phyloP scores from a whole-genome alignment of 2,797 vertebrate genomes.

The Poeciliopsis turneri region DNA sequence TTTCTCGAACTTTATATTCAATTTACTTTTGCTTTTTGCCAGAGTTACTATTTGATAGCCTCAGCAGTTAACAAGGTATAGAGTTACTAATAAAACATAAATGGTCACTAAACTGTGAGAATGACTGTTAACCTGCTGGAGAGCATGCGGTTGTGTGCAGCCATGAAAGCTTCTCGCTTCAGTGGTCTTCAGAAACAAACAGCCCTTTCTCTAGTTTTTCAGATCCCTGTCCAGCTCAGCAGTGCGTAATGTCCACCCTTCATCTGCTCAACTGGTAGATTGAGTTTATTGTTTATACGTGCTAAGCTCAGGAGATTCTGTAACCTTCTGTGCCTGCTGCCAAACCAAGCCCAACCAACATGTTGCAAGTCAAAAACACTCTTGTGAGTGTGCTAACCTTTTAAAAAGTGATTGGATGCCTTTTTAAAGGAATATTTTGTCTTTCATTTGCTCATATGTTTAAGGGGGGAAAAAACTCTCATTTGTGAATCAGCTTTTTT shows the following conservation, averaged over 20 bases:
- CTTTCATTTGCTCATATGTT: conserved; percentile 20
- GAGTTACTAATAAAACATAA: conserved; percentile 42
- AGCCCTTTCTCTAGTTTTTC: conserved; percentile 45
- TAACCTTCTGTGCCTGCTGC: conserved; percentile 56
- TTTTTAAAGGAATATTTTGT: conserved; percentile 35
- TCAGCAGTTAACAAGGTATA: conserved; percentile 27
- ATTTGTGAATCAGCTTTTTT: not conserved
- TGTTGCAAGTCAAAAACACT: conserved; percentile 55
- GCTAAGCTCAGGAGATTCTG: conserved; percentile 65
- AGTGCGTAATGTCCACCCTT: conserved; percentile 59
- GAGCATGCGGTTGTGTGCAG: conserved; percentile 62
- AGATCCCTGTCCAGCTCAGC: conserved; percentile 68
- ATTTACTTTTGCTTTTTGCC: conserved; percentile 19
- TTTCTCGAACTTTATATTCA: conserved; percentile 31
- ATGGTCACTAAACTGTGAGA: conserved; percentile 52
- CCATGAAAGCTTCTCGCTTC: conserved; percentile 68
- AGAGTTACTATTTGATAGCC: conserved; percentile 34
- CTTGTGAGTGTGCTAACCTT: conserved; percentile 40
- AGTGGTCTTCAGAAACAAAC: conserved; percentile 65
- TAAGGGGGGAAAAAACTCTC: not conserved
- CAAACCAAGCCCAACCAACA: conserved; percentile 74
- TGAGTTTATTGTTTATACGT: conserved; percentile 72
- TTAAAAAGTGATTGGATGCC: conserved; percentile 43
- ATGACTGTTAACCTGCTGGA: conserved; percentile 56
- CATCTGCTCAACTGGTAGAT: conserved; percentile 60